Base-by-base conservation (phyloP, 2,797 vertebrate genomes). In the Telmatherina bonti region DNA sequence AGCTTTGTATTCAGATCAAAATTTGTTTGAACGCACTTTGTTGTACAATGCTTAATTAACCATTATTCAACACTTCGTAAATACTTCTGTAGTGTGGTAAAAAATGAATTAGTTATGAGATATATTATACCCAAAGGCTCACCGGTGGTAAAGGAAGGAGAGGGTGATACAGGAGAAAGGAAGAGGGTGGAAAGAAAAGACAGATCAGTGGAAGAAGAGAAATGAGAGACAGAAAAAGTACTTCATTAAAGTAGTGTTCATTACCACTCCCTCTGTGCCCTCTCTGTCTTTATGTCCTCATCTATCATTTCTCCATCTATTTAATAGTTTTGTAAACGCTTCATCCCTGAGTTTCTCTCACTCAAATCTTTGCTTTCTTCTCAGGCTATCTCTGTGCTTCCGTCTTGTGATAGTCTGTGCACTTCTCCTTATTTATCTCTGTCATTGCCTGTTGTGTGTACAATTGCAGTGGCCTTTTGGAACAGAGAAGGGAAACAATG, bases 21-120 rank as follows among this genome's bases (percentile, higher is more conserved):
- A 64, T 20, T 70, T 27, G 30, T 51, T 78, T 68, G 67, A 60
- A 70, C 62, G 9, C n/a, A 24, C 74, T 82, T 79, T 85, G 67
- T 75, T 68, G 59, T 55, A 52, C 52, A 29, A 70, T 79, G 49
- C 47, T 72, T 69, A 83, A 73, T 75, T 62, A 87, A 68, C 53
- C 51, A 83, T 70, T 61, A 70, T 79, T 64, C 65, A 66, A 78
- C 56, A 67, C 65, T 71, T 69, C 64, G 66, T 79, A 85, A 87
- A 86, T 86, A 70, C 65, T 75, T 80, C 74, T 72, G 65, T 84
- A 22, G 62, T n/a, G n/a, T 59, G 26, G 59, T 70, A 81, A 62
- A 8, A 13, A 7, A 83, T 89, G 56, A 89, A 89, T 90, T 85
- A 86, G 53, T 87, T 76, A 91, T 90, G 77, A 89, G 72, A 45